Evolutionary conservation across 2,797 vertebrate species (phyloP).

Genomic region (Pantherophis vulpinus): DNA sequence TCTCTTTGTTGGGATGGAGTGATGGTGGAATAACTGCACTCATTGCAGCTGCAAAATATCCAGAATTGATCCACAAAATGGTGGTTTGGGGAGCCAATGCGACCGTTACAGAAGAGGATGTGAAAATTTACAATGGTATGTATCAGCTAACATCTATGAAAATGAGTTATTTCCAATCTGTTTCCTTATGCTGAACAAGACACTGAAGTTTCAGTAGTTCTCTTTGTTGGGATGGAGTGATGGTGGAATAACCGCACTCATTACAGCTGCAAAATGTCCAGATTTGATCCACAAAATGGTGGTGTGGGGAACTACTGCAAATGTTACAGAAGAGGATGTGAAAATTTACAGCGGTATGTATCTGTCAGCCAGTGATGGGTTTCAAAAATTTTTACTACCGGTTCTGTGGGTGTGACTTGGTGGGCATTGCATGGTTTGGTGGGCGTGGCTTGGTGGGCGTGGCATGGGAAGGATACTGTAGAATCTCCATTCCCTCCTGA

Average conservation of each 20-base stretch:
- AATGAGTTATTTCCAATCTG: not conserved
- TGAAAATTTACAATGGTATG: conserved; percentile 80
- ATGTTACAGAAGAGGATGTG: conserved; percentile 78
- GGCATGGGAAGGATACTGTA: too few relatives aligned
- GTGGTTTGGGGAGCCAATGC: conserved; percentile 87
- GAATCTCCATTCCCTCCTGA: too few relatives aligned
- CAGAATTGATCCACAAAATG: conserved; percentile 76
- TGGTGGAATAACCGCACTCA: conserved; percentile 85
- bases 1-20: conserved; percentile 91
- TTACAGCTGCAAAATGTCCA: conserved; percentile 81
- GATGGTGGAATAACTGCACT: conserved; percentile 87
- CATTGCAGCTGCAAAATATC: conserved; percentile 81
- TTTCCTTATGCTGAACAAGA: conserved; percentile 62
- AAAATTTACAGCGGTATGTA: conserved; percentile 79
- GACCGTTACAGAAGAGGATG: conserved; percentile 79
- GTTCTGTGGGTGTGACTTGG: too few relatives aligned
- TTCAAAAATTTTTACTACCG: too few relatives aligned
- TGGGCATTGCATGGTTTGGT: too few relatives aligned
- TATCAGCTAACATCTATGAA: conserved; percentile 14
- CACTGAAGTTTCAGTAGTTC: conserved; percentile 71
- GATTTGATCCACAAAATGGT: conserved; percentile 78
- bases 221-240: conserved; percentile 92
- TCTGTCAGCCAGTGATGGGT: not conserved
- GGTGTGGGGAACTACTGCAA: conserved; percentile 85
- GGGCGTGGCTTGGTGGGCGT: too few relatives aligned